Evolutionary conservation across 2,888 invertebrate species (phyloP), one percentile per base, ranked within the genome.

Genomic region (Mythimna impura): DNA sequence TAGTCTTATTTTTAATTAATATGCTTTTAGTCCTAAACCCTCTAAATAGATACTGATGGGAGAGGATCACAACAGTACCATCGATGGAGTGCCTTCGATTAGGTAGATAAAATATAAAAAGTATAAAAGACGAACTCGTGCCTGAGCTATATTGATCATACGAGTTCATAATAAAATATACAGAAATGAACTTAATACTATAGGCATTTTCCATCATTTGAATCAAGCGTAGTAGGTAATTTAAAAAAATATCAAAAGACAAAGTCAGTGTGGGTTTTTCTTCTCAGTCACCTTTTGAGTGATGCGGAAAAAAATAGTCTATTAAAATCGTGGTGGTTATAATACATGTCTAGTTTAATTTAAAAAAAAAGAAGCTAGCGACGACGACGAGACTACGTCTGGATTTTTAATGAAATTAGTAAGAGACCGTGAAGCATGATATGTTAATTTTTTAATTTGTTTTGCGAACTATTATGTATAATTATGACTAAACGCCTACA

Each of bases 361-460:
- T 2, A 50, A 34, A 58, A 30, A 34, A 20, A 25, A 57, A 57
- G 4, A 57, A 30, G 17, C 4, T 9, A 20, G 8, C 8, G 30
- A 58, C 34, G 3, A 3, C 14, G 17, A 47, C 30, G 34, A 1
- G 5, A n/a, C n/a, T 2, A 34, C 12, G 12, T 60, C n/a, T 14
- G 34, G 36, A 10, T 60, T 60, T 60, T 60, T n/a, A 47, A 47
- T n/a, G n/a, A n/a, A 36, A 60, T 60, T 60, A n/a, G 12, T 34
- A n/a, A 60, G 20, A 36, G 7, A n/a, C 36, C 36, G 36, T 60
- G 12, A 60, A 36, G 60, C 60, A 12, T 60, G 57, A 25, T 14
- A 55, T 55, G 58, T 34, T 58, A 34, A n/a, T 58, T 9, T 36
- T 58, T 12, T 12, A 58, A n/a, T 58, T 34, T 58, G n/a, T 58